These are phyloP conservation scores for Asarcornis scutulata DNA, from an alignment of 2,113 vertebrate genomes.

Conservation along the genomic window DNA sequence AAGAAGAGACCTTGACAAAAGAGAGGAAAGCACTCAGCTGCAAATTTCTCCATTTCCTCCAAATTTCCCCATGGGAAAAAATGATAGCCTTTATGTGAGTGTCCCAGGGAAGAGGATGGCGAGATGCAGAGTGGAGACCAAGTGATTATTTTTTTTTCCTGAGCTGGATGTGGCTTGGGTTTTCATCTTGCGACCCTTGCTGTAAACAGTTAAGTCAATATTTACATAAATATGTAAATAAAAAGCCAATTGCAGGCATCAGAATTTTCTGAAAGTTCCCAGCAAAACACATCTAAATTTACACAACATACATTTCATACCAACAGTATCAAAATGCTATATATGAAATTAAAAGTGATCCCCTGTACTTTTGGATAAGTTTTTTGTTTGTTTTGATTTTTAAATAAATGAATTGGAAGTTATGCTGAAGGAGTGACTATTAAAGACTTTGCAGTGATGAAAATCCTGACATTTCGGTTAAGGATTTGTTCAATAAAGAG, in stretches of 20 bases:
- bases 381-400: background rate
- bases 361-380: background rate
- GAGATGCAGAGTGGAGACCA: background rate
- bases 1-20: background rate
- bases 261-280: background rate
- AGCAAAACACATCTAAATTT: background rate
- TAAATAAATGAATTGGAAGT: background rate
- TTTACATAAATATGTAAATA: background rate
- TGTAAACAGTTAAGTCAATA: background rate
- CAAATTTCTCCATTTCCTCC: background rate
- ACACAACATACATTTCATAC: background rate
- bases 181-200: background rate
- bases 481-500: background rate
- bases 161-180: background rate
- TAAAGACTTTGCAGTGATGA: background rate
- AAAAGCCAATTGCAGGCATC: background rate
- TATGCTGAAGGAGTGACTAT: background rate
- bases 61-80: background rate
- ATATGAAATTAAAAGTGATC: background rate
- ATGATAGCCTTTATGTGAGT: background rate
- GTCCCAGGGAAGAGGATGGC: background rate
- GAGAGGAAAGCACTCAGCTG: background rate
- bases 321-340: background rate
- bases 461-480: background rate
- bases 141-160: background rate